Base-by-base conservation (phyloP, 2,113 vertebrate genomes). In the Lichenostomus cassidix region DNA sequence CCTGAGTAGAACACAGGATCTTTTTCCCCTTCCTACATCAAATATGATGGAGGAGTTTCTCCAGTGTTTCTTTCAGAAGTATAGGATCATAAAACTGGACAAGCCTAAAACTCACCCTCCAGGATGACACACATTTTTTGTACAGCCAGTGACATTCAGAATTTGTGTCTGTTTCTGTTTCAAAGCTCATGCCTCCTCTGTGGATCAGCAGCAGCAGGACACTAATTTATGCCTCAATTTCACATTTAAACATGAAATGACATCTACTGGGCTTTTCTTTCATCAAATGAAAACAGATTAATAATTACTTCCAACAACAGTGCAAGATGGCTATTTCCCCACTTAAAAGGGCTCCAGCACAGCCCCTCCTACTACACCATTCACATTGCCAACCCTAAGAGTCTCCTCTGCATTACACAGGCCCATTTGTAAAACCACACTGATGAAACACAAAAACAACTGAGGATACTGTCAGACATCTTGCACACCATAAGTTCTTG, bases 401-500 rank as follows among this genome's bases (percentile, higher is more conserved):
- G 44, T 52, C 90, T 75, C 79, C 71, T 64, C 81, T 59, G 64
- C 18, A 1, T 37, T 75, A 89, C 88, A 92, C 80, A 91, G 60
- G 19, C 76, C 73, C 73, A 55, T 83, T 87, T 95, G 81, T 84
- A 92, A 83, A 84, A 92, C 69, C 69, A 83, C 73, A 19, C 69
- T 75, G 83, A 63, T 41, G 80, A 86, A 96, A 90, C 76, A 92
- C 81, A 86, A 86, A 94, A 87, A 53, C 79, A 93, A 83, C 33
- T 44, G 67, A 93, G 64, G 55, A 78, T 31, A 83, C 85, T 93
- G 79, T 80, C 87, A 91, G 75, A 65, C 82, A 95, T 92, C 87
- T 68, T 67, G 56, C 83, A 95, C 95, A 90, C 79, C 93, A 95
- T 79, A 83, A 92, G 95, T 93, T 95, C 92, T 90, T 96, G 90